phyloP scores from a whole-genome alignment of 2,888 invertebrate genomes.

The Blastobasis lacticolella region DNA sequence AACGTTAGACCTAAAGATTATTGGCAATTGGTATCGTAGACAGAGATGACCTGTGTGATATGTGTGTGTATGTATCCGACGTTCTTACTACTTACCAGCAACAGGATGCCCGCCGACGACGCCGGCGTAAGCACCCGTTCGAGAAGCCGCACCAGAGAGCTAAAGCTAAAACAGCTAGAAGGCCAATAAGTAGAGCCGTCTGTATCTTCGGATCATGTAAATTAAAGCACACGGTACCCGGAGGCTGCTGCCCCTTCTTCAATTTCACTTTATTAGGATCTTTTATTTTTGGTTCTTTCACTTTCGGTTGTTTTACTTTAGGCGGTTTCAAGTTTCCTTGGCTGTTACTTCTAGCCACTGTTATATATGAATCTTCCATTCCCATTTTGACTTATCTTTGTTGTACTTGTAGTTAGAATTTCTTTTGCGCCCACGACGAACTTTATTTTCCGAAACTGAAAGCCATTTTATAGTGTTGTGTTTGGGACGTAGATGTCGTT shows the following conservation, averaged over 20 bases:
- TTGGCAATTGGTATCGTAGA: too few relatives aligned
- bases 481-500: too few relatives aligned
- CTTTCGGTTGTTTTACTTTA: not conserved
- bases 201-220: constrained; percentile 1
- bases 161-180: constrained; percentile 1
- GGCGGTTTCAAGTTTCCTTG: not conserved
- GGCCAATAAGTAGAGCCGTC: constrained; percentile 1
- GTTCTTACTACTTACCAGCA: not conserved
- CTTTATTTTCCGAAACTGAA: too few relatives aligned
- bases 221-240: not conserved
- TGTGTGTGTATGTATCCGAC: too few relatives aligned
- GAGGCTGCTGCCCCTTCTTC: not conserved
- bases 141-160: constrained; percentile 1
- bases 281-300: not conserved
- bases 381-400: constrained; percentile 24
- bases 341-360: constrained; percentile 8
- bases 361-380: constrained; percentile 20
- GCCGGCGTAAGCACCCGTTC: not conserved
- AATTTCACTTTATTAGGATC: constrained; percentile 16
- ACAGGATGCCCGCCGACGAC: not conserved
- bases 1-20: too few relatives aligned
- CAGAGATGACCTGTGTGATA: too few relatives aligned
- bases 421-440: too few relatives aligned
- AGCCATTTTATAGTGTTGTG: too few relatives aligned
- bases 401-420: too few relatives aligned